These are phyloP conservation scores for Villa cingulata DNA, from an alignment of 2,888 invertebrate genomes.

Conservation along the genomic window DNA sequence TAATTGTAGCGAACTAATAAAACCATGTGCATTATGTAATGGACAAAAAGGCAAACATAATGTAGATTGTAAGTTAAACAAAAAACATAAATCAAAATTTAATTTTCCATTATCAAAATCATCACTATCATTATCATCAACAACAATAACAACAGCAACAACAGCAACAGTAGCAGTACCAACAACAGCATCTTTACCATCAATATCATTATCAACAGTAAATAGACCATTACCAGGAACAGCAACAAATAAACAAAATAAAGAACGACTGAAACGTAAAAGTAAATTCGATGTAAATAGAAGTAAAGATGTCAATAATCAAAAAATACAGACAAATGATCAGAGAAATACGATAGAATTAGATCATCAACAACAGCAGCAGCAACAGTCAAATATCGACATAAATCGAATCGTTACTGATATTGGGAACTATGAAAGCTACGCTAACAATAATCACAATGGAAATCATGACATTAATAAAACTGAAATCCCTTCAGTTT, in stretches of 20 bases:
- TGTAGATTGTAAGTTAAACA: constrained; percentile 27
- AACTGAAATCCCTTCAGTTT: too few relatives aligned
- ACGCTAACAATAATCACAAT: too few relatives aligned
- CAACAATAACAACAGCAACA: constrained; percentile 16
- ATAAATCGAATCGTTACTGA: not conserved
- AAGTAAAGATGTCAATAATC: too few relatives aligned
- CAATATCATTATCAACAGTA: constrained; percentile 2
- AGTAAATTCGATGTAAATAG: too few relatives aligned
- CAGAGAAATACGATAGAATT: too few relatives aligned
- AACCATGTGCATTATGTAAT: constrained; percentile 29
- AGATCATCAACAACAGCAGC: not conserved
- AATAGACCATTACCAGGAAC: not conserved
- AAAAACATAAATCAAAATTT: constrained; percentile 17
- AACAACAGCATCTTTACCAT: constrained; percentile 19
- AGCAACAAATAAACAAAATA: constrained; percentile 2
- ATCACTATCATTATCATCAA: not conserved
- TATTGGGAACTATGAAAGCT: not conserved
- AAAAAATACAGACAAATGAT: too few relatives aligned
- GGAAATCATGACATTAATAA: too few relatives aligned
- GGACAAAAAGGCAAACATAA: constrained; percentile 31
- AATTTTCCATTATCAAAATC: constrained; percentile 5
- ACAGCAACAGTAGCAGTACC: constrained; percentile 21
- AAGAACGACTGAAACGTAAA: too few relatives aligned
- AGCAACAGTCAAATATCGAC: not conserved
- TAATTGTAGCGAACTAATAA: constrained; percentile 41